phyloP scores from a whole-genome alignment of 2,888 invertebrate species.

The Eristalis pertinax region DNA sequence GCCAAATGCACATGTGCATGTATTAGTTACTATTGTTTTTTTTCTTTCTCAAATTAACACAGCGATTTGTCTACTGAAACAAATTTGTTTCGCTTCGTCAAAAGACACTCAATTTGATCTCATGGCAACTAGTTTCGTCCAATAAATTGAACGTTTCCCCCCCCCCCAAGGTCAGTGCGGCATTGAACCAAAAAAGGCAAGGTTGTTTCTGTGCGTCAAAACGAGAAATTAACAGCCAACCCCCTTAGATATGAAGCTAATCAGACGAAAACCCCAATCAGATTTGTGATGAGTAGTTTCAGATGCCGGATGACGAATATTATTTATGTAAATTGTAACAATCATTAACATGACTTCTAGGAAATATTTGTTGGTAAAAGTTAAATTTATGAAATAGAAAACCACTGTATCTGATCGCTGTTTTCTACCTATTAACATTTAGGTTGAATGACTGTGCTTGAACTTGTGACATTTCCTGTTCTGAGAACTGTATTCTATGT shows the following conservation, averaged over 20 bases:
- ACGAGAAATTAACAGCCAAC: neutral
- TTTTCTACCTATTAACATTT: neutral
- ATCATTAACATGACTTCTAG: neutral
- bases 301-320: neutral
- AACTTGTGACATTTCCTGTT: constrained; percentile 3
- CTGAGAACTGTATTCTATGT: neutral
- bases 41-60: neutral
- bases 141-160: neutral
- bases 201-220: neutral
- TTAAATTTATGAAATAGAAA: neutral
- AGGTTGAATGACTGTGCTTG: constrained; percentile 11
- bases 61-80: neutral
- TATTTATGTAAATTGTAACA: too few species aligned
- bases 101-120: neutral
- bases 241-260: neutral
- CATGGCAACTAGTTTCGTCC: neutral
- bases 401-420: neutral
- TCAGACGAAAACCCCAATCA: neutral
- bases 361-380: neutral
- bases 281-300: neutral
- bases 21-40: neutral
- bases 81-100: neutral
- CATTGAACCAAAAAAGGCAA: constrained; percentile 13
- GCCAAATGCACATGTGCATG: too few species aligned
- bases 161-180: neutral